Evolutionary conservation across 2,888 invertebrate species (phyloP).

Genomic region (Torymus auratus): DNA sequence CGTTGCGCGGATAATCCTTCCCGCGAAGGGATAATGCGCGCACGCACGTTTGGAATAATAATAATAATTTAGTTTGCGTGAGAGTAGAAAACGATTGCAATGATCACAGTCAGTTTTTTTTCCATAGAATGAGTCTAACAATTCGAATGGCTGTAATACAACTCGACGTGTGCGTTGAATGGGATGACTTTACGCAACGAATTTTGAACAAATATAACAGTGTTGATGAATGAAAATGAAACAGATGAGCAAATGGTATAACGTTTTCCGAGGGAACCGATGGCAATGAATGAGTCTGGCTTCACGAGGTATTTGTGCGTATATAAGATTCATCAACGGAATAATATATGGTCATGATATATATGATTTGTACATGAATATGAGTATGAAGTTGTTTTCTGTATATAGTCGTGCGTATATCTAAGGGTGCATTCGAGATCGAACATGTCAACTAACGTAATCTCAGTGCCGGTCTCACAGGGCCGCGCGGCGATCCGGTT

Average conservation of each 20-base stretch:
- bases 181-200: too few relatives aligned
- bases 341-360: too few relatives aligned
- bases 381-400: background rate
- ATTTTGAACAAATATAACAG: too few relatives aligned
- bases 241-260: too few relatives aligned
- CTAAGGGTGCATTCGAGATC: conserved; percentile 20
- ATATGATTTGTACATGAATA: background rate
- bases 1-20: conserved; percentile 5
- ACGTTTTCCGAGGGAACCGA: too few relatives aligned
- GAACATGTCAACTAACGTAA: background rate
- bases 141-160: background rate
- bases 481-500: background rate
- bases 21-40: conserved; percentile 14
- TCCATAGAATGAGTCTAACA: background rate
- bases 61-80: conserved; percentile 44
- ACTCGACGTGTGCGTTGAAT: too few relatives aligned
- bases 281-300: too few relatives aligned
- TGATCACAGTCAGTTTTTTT: conserved; percentile 71
- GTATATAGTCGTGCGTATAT: conserved; percentile 7
- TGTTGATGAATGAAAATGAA: too few relatives aligned
- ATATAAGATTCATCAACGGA: too few relatives aligned
- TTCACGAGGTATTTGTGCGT: too few relatives aligned
- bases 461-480: background rate
- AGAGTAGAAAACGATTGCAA: conserved; percentile 68
- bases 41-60: conserved; percentile 6